Conservation (phyloP, 2,888 invertebrate species). For the Agrochola macilenta region DNA sequence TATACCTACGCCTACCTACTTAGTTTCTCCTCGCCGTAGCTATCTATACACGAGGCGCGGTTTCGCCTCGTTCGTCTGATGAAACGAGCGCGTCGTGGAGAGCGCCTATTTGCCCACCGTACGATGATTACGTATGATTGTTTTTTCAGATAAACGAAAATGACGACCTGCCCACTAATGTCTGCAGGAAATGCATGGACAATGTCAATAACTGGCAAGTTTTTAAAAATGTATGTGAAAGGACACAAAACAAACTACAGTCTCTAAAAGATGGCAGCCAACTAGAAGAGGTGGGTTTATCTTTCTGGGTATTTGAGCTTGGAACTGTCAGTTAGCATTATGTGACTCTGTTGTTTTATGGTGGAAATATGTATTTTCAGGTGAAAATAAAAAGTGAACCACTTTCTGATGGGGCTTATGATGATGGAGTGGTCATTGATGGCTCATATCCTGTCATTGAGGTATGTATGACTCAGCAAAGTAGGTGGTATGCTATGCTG, state of each 20-base stretch:
- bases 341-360: constrained; percentile 72
- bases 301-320: constrained; percentile 80
- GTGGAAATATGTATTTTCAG: constrained; percentile 84
- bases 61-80: constrained; percentile 87
- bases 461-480: constrained; percentile 78
- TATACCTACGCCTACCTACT: constrained; percentile 89
- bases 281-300: constrained; percentile 88
- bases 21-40: constrained; percentile 89
- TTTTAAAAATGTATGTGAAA: constrained; percentile 92
- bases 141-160: constrained; percentile 91
- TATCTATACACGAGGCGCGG: constrained; percentile 86
- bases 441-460: constrained; percentile 86
- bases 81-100: constrained; percentile 80
- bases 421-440: constrained; percentile 90
- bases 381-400: constrained; percentile 91
- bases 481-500: constrained; percentile 32
- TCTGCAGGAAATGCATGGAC: constrained; percentile 92
- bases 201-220: constrained; percentile 92
- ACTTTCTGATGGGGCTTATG: constrained; percentile 88
- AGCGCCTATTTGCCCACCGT: constrained; percentile 84
- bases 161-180: constrained; percentile 92
- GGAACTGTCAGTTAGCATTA: constrained; percentile 76
- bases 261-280: constrained; percentile 90
- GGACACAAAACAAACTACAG: constrained; percentile 92
- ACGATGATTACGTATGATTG: constrained; percentile 86